Evolutionary conservation across 2,113 vertebrate genomes (phyloP).

Genomic region (Cyrtonyx montezumae): DNA sequence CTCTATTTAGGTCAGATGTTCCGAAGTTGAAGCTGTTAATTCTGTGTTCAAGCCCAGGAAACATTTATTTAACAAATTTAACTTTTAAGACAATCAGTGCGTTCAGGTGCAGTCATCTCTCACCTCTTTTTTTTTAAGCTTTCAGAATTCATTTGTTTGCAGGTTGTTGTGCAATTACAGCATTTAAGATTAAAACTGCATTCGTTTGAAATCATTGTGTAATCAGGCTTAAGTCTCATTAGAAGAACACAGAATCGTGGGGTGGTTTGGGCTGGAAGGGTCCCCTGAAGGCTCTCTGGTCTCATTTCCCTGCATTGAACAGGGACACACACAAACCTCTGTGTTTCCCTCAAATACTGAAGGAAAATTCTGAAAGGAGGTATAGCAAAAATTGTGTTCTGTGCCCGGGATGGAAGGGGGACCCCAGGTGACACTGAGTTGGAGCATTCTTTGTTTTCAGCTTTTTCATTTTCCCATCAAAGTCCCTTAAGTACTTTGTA

Average conservation of each 20-base stretch:
- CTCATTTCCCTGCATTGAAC: too few species aligned
- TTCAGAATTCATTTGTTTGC: background rate
- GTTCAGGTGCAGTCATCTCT: background rate
- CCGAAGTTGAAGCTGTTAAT: background rate
- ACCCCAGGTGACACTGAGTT: background rate
- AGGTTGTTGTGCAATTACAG: background rate
- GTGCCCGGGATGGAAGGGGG: background rate
- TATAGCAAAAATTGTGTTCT: background rate
- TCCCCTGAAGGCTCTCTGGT: too few species aligned
- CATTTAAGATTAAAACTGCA: background rate
- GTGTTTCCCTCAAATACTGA: rapidly evolving
- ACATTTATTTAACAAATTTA: background rate
- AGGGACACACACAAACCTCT: background rate
- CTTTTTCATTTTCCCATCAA: background rate
- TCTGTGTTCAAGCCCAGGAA: background rate
- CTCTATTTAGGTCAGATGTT: background rate
- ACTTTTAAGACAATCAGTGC: background rate
- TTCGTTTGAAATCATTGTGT: background rate
- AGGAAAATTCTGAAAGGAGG: background rate
- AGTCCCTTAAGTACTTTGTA: background rate
- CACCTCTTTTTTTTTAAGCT: background rate
- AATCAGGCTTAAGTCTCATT: background rate
- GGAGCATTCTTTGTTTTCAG: background rate
- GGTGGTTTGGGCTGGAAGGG: too few species aligned
- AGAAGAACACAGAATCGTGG: background rate